Evolutionary conservation across 2,888 invertebrate genomes (phyloP), one percentile per base, ranked within the genome.

Genomic region (Apeira syringaria): DNA sequence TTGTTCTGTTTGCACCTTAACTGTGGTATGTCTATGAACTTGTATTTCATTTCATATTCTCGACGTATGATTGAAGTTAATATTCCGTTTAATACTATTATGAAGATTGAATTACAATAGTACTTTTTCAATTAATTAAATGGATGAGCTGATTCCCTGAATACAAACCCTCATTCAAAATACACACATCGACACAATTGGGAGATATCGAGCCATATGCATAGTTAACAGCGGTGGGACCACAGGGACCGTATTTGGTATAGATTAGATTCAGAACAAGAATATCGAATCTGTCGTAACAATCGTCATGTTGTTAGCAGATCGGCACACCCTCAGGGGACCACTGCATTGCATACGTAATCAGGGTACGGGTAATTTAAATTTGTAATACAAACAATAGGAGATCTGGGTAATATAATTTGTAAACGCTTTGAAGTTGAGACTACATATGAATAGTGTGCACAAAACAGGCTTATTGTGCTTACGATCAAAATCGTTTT

Each of bases 221-320:
- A 46, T 46, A 32, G 27, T 39, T 35, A 36, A 35, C 6, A 8
- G 18, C n/a, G 20, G 22, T 12, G 18, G 40, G 35, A 31, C 35
- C 52, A 20, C 8, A 25, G 43, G 34, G 45, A 26, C 30, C 34
- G 26, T 37, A 35, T 48, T 40, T 34, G 29, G 25, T 28, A 35
- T 26, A 51, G 50, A 57, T 54, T 46, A 47, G 41, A 50, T 50
- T 50, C 47, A 38, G 49, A 52, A 49, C 50, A 43, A 47, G 50
- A 47, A 42, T 48, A 53, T 53, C 36, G 37, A 39, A 46, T 57
- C 43, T 43, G 47, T 41, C 47, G 36, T 41, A 45, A 46, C 51
- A 50, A 51, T 58, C 53, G 53, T 53, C 53, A 42, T 46, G 42
- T 48, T 55, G 55, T 54, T 54, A 51, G 54, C 39, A 34, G 43